Evolutionary conservation across 2,888 invertebrate species (phyloP), one percentile per base, ranked within the genome.

Genomic region (Pristionchus exspectatus): DNA sequence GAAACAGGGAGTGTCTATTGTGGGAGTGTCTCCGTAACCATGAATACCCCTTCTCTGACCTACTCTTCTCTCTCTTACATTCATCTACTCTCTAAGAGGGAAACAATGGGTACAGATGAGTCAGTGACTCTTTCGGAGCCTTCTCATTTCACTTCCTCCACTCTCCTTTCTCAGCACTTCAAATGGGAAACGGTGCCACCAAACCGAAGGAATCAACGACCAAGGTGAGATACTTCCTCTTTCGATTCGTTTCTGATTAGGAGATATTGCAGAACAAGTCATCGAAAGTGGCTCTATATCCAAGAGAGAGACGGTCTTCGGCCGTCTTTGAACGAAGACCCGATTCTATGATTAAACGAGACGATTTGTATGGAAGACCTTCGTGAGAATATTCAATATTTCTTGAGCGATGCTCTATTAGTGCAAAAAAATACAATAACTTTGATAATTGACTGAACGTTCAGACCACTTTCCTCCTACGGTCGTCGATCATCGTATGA

Each of bases 111-210:
- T 24, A 81, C 3, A 27, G 33, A 54, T 81, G 81, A 81, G 81
- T 81, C 81, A 81, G 24, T n/a, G 81, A 81, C 27, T 27, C 81
- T 81, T 81, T n/a, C 81, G 81, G 81, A 54, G 81, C 50, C 81
- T 81, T 50, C 81, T 63, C 81, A 24, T 81, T n/a, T 27, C 27
- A 81, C 81, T 81, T 81, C 81, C 81, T 81, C 81, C 81, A 30
- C 81, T 81, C 44, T 38, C 27, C 50, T 50, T 69, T 69, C 69
- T 69, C 30, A 10, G 7, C 74, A 33, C 81, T 27, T n/a, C n/a
- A 59, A 85, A 85, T 85, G 84, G 84, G 84, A 27, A 85, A 85
- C 84, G 84, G 84, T 33, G 84, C 84, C 56, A 33, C 84, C 24
- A 85, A 56, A 85, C 50, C 84, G 24, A 59, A 59, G 59, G 59